Evolutionary conservation across 2,888 invertebrate genomes (phyloP).

Genomic region (Acanthosepion pharaonis): DNA sequence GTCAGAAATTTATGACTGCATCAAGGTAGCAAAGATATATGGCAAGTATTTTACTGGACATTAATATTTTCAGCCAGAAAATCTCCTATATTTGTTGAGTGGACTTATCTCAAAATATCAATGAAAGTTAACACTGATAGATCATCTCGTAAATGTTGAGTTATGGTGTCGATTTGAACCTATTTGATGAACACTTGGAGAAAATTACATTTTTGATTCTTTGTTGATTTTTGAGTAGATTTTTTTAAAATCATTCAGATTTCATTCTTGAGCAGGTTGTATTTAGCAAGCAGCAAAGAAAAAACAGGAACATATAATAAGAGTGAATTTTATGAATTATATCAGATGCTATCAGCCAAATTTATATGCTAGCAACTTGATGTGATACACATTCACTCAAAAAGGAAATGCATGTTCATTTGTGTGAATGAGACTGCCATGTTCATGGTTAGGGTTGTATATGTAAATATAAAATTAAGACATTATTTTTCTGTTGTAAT

Average conservation of each 20-base stretch:
- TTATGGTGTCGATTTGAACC: neutral
- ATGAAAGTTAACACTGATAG: neutral
- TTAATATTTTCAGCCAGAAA: neutral
- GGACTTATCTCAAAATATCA: neutral
- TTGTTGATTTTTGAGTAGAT: too few relatives aligned
- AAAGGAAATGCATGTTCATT: neutral
- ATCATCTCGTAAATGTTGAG: neutral
- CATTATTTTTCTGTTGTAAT: neutral
- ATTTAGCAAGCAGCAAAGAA: too few relatives aligned
- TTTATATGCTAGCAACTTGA: neutral
- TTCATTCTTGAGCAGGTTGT: too few relatives aligned
- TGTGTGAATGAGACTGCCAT: neutral
- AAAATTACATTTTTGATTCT: neutral
- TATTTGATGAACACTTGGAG: neutral
- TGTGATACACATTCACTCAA: neutral
- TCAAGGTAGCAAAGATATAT: too few relatives aligned
- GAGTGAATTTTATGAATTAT: neutral
- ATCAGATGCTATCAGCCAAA: neutral
- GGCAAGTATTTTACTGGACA: neutral
- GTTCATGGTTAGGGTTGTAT: neutral
- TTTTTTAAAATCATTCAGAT: too few relatives aligned
- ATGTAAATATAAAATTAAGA: neutral
- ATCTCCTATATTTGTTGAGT: neutral
- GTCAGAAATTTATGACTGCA: too few relatives aligned
- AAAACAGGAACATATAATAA: too few relatives aligned